These are phyloP conservation scores for Lycia hirtaria DNA, from an alignment of 2,888 invertebrate species.

Conservation along the genomic window DNA sequence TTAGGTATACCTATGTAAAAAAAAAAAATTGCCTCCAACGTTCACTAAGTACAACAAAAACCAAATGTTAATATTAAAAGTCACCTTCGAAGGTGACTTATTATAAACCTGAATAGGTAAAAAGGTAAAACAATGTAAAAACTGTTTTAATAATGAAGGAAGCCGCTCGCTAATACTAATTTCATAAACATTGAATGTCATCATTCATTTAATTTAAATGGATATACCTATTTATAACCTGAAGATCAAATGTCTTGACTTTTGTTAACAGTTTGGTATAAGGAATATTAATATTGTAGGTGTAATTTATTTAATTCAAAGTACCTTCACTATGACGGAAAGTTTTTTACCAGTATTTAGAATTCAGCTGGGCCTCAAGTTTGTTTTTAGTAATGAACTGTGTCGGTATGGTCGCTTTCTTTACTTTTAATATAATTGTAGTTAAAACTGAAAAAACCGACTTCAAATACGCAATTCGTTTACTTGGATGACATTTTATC, in stretches of 20 bases:
- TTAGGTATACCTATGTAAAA: too few relatives aligned
- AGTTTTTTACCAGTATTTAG: neutral
- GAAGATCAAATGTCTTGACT: conserved; percentile 42
- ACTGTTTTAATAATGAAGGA: conserved; percentile 33
- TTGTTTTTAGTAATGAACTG: too few relatives aligned
- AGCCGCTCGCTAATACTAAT: conserved; percentile 36
- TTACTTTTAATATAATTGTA: too few relatives aligned
- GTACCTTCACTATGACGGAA: neutral
- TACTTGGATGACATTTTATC: too few relatives aligned
- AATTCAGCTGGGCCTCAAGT: neutral
- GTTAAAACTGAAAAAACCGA: too few relatives aligned
- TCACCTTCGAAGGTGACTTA: conserved; percentile 8
- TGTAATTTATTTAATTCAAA: conserved; percentile 8
- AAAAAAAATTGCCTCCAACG: neutral
- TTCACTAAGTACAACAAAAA: neutral
- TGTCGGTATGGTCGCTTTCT: too few relatives aligned
- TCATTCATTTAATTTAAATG: conserved; percentile 43
- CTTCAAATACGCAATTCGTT: too few relatives aligned
- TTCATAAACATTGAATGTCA: conserved; percentile 43
- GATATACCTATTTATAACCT: conserved; percentile 31
- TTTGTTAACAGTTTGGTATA: conserved; percentile 37
- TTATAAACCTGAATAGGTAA: neutral
- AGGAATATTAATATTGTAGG: conserved; percentile 41
- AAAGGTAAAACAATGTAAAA: conserved; percentile 35
- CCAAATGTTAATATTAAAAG: conserved; percentile 13